Conservation (phyloP, 2,888 invertebrate genomes). For the Drosophila diplacantha region DNA sequence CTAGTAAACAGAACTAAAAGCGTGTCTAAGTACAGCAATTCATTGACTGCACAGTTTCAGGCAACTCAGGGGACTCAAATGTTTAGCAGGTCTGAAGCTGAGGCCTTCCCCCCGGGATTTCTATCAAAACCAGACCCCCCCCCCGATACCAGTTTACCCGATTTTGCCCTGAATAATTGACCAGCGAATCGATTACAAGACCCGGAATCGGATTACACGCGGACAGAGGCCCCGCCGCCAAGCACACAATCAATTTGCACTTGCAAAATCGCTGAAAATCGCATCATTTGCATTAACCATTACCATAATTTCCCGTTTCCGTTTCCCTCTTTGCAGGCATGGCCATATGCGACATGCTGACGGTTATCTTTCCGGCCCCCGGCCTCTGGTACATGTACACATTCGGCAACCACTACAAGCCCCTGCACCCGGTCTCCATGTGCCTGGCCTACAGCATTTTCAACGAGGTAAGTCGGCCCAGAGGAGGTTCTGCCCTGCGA, state of each 20-base stretch:
- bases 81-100: neutral
- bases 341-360: slow-evolving; percentile 96
- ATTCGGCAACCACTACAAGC: slow-evolving; percentile 90
- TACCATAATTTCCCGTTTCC: slow-evolving; percentile 23
- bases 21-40: no score
- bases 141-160: slow-evolving; percentile 1
- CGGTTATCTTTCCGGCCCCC: slow-evolving; percentile 92
- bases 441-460: slow-evolving; percentile 89
- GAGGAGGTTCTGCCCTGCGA: no score
- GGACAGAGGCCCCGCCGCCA: neutral
- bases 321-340: slow-evolving; percentile 80
- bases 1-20: neutral
- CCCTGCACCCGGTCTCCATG: slow-evolving; percentile 84
- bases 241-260: slow-evolving; percentile 19
- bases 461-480: slow-evolving; percentile 89
- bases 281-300: slow-evolving; percentile 27
- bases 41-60: no score
- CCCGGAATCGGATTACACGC: neutral
- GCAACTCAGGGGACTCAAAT: no score
- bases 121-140: neutral
- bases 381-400: slow-evolving; percentile 96
- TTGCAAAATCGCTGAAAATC: slow-evolving; percentile 8
- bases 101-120: neutral
- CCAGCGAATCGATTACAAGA: neutral
- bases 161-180: slow-evolving; percentile 17